Conservation (phyloP, 2,113 vertebrate genomes). For the Phalacrocorax pelagicus region DNA sequence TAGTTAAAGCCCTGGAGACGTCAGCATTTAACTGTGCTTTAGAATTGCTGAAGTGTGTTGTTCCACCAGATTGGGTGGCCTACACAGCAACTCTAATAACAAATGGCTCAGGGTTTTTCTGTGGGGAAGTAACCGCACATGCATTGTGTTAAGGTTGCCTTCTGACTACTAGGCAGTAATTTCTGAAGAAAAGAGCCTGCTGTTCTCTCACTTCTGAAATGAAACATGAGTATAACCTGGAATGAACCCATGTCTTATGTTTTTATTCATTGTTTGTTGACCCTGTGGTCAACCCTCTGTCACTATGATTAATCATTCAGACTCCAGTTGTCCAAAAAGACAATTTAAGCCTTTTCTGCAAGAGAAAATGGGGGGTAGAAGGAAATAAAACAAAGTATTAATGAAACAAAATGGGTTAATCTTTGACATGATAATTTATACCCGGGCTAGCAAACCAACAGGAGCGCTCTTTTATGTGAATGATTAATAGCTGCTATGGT, state of each 20-base stretch:
- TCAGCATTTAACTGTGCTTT: constrained; percentile 70
- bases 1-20: constrained; percentile 50
- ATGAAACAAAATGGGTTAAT: constrained; percentile 74
- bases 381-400: constrained; percentile 66
- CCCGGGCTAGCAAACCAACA: constrained; percentile 46
- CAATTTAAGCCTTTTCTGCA: constrained; percentile 52
- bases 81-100: constrained; percentile 57
- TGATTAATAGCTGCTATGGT: constrained; percentile 71
- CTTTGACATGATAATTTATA: constrained; percentile 75
- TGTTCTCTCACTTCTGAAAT: not conserved
- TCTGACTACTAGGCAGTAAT: constrained; percentile 49
- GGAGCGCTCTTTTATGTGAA: constrained; percentile 59
- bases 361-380: constrained; percentile 30
- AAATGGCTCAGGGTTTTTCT: constrained; percentile 40
- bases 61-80: constrained; percentile 67
- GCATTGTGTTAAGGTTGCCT: constrained; percentile 47
- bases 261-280: constrained; percentile 76
- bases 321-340: constrained; percentile 66
- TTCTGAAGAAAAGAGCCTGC: constrained; percentile 41
- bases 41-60: constrained; percentile 68
- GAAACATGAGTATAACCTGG: constrained; percentile 59
- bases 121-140: not conserved
- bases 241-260: constrained; percentile 62
- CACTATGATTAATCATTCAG: constrained; percentile 75
- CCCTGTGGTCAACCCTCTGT: constrained; percentile 60